phyloP scores from a whole-genome alignment of 2,888 invertebrate species.

The Anorthoa munda region DNA sequence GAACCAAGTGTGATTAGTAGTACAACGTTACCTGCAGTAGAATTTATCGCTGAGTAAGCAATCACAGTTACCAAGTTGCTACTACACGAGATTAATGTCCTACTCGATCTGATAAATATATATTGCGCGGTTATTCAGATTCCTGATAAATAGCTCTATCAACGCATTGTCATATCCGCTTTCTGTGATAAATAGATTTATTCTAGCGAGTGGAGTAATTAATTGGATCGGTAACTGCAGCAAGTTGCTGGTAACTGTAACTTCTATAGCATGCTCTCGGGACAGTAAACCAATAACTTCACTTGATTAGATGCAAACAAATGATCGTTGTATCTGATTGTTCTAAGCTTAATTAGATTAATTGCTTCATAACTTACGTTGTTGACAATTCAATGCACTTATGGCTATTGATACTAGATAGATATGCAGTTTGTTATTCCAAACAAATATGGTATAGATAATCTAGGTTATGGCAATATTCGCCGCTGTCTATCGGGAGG shows the following conservation, averaged over 20 bases:
- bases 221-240: conserved; percentile 16
- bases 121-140: conserved; percentile 36
- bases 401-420: conserved; percentile 6
- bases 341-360: conserved; percentile 34
- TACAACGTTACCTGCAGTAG: background rate
- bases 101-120: conserved; percentile 14
- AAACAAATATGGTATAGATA: background rate
- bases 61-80: conserved; percentile 13
- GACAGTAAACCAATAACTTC: conserved; percentile 14
- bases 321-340: conserved; percentile 12
- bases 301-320: conserved; percentile 36
- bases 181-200: conserved; percentile 50
- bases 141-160: conserved; percentile 55
- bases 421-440: background rate
- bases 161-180: conserved; percentile 50
- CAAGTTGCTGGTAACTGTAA: conserved; percentile 9
- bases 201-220: conserved; percentile 33
- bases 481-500: background rate
- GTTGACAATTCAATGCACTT: conserved; percentile 27
- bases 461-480: background rate
- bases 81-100: conserved; percentile 27
- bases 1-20: background rate
- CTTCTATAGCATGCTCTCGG: conserved; percentile 18
- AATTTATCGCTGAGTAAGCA: conserved; percentile 32
- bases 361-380: conserved; percentile 27